phyloP scores from a whole-genome alignment of 2,888 invertebrate species.

The Drosophila paranaensis region DNA sequence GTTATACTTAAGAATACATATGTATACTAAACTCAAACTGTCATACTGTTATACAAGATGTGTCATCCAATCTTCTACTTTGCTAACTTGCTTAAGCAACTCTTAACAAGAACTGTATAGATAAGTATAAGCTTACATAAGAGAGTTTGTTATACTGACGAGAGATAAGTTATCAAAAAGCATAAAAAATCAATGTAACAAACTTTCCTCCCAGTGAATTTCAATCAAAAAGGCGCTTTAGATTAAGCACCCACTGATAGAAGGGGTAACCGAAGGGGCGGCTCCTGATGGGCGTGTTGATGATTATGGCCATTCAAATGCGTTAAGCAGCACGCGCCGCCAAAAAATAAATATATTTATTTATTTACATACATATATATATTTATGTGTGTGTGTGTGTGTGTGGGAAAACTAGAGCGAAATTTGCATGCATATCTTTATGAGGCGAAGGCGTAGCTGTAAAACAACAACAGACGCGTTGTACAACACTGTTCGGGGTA shows the following conservation, averaged over 20 bases:
- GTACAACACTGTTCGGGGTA: conserved; percentile 6
- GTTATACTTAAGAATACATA: neutral
- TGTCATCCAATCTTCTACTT: no score
- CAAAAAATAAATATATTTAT: conserved; percentile 13
- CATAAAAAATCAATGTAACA: neutral
- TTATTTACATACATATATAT: neutral
- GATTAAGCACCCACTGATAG: conserved; percentile 17
- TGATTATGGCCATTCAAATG: conserved; percentile 56
- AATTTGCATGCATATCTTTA: conserved; percentile 74
- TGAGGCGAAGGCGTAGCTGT: conserved; percentile 45
- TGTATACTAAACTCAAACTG: neutral
- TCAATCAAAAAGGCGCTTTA: conserved; percentile 21
- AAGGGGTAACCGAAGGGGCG: neutral
- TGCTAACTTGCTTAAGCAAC: no score
- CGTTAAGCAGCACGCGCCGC: conserved; percentile 18
- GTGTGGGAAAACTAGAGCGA: conserved; percentile 47
- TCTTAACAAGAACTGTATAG: no score
- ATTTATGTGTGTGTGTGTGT: conserved; percentile 5
- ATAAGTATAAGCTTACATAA: no score
- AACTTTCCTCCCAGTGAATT: conserved; percentile 16
- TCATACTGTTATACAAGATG: no score
- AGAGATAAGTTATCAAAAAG: neutral
- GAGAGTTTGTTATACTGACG: neutral
- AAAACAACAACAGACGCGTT: conserved; percentile 46
- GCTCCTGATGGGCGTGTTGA: conserved; percentile 8